phyloP scores from a whole-genome alignment of 53 echinoderm and acorn worm genomes.

The Temnopleurus reevesii region DNA sequence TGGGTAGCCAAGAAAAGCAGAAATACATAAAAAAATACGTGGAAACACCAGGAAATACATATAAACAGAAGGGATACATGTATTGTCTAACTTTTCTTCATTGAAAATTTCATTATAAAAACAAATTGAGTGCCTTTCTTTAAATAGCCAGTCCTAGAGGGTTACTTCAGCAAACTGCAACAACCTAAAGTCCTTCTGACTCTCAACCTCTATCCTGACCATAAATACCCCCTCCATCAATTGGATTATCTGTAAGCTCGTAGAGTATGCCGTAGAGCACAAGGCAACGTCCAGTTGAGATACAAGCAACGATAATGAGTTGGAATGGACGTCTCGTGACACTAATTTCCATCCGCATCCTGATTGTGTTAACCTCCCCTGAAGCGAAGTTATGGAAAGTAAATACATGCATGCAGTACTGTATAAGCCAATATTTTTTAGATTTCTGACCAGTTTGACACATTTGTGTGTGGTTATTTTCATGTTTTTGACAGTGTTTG shows the following conservation, averaged over 20 bases:
- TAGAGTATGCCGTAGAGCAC: neutral
- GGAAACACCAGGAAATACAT: too few species aligned
- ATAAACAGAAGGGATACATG: too few species aligned
- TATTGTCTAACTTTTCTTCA: too few species aligned
- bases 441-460: too few species aligned
- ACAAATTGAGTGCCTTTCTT: too few species aligned
- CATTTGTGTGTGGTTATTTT: too few species aligned
- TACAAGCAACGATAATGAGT: neutral
- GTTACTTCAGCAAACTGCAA: too few species aligned
- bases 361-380: neutral
- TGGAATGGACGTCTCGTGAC: neutral
- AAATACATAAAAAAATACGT: too few species aligned
- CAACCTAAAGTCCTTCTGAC: neutral
- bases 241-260: neutral
- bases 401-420: neutral
- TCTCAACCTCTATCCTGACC: neutral
- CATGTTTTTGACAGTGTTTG: neutral
- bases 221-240: neutral
- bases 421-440: too few species aligned
- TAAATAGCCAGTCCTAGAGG: too few species aligned
- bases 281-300: slow-evolving; percentile 6
- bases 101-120: too few species aligned
- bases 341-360: slow-evolving; percentile 21
- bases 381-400: neutral
- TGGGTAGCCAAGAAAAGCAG: too few species aligned